Evolutionary conservation across 2,888 invertebrate genomes (phyloP).

Genomic region (Cryptus armator): DNA sequence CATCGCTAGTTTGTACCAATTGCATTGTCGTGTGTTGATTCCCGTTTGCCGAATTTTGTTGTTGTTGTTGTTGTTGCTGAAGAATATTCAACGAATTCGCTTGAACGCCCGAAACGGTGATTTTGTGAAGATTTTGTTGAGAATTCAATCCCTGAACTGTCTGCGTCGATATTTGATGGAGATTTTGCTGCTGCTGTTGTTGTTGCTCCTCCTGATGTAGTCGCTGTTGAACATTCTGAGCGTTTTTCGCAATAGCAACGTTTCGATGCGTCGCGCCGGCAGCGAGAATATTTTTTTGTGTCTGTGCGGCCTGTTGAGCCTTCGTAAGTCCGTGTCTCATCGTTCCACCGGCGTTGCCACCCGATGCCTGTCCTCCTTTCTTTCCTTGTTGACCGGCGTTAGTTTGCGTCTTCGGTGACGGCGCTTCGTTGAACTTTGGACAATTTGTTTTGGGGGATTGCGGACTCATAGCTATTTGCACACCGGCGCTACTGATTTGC

Average conservation of each 20-base stretch:
- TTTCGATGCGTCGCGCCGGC: constrained; percentile 74
- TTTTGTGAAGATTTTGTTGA: constrained; percentile 81
- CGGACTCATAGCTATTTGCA: constrained; percentile 67
- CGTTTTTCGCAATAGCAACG: constrained; percentile 78
- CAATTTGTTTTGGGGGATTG: constrained; percentile 64
- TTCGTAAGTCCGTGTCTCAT: constrained; percentile 65
- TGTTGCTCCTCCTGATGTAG: constrained; percentile 74
- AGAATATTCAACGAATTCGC: constrained; percentile 76
- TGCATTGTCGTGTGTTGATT: constrained; percentile 67
- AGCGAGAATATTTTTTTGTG: constrained; percentile 69
- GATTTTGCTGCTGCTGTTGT: constrained; percentile 79
- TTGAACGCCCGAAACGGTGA: constrained; percentile 72
- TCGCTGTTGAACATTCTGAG: constrained; percentile 75
- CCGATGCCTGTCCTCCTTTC: constrained; percentile 31
- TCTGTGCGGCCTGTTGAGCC: constrained; percentile 62
- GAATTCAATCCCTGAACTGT: constrained; percentile 81
- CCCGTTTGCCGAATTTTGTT: constrained; percentile 77
- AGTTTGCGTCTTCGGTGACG: constrained; percentile 58
- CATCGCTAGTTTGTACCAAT: constrained; percentile 69
- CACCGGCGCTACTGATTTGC: constrained; percentile 66
- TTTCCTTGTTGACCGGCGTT: constrained; percentile 59
- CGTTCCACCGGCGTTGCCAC: constrained; percentile 63
- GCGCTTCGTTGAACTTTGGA: constrained; percentile 66
- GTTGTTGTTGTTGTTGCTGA: constrained; percentile 80
- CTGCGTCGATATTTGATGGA: constrained; percentile 81